Conservation (phyloP, 64 coral and sea anemone species). For the Platygyra sinensis region DNA sequence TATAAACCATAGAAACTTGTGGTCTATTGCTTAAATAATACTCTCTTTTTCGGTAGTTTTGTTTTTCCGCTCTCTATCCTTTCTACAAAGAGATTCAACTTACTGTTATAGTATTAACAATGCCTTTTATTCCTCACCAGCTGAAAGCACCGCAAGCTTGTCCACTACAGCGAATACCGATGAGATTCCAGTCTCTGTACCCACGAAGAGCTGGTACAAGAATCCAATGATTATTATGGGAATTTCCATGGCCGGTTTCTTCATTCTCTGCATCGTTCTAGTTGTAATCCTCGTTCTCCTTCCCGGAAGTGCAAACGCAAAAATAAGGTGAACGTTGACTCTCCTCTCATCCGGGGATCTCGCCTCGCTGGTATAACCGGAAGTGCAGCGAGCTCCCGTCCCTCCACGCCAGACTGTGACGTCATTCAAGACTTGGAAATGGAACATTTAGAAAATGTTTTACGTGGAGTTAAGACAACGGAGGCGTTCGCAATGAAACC, state of each 20-base stretch:
- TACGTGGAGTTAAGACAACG: neutral
- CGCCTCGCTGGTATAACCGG: neutral
- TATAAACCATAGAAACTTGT: no score
- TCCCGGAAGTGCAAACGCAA: constrained; percentile 4
- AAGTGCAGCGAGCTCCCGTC: neutral
- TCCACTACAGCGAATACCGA: neutral
- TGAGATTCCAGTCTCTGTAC: neutral
- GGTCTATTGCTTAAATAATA: no score
- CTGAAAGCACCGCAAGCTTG: neutral
- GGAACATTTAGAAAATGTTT: neutral
- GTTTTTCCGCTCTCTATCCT: no score
- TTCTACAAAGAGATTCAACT: no score
- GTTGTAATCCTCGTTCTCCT: neutral
- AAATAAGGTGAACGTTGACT: neutral
- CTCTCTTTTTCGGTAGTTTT: no score
- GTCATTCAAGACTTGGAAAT: constrained; percentile 1
- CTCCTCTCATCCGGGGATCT: constrained; percentile 1
- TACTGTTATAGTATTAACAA: neutral
- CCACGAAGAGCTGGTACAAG: constrained; percentile 37
- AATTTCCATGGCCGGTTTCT: neutral
- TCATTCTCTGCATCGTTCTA: neutral
- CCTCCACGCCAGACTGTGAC: neutral
- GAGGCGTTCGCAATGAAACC: constrained; percentile 9
- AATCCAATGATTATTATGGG: neutral
- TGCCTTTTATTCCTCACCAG: neutral